Percentiles rank a stretch among this genome's conserved stretches.
These are phyloP conservation scores for Taurulus bubalis DNA, from an alignment of 2,113 vertebrate genomes.

Conservation along the genomic window DNA sequence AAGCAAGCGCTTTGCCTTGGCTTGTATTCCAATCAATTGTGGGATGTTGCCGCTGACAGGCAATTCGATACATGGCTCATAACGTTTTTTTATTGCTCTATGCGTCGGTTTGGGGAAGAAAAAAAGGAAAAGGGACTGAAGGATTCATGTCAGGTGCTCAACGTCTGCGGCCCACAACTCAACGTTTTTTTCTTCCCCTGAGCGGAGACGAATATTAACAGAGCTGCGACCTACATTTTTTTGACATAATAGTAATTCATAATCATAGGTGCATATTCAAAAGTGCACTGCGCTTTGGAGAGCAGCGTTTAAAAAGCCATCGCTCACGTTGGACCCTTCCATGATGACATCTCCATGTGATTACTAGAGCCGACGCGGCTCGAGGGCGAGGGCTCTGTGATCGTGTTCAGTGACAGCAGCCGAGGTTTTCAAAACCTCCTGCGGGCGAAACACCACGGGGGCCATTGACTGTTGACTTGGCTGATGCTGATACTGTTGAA, in stretches of 20 bases:
- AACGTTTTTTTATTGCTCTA: slow-evolving; percentile 42
- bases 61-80: slow-evolving; percentile 52
- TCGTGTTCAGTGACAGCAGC: slow-evolving; percentile 27
- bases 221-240: slow-evolving; percentile 39
- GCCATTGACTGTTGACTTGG: slow-evolving; percentile 62
- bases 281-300: not conserved
- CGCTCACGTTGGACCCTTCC: slow-evolving; percentile 8
- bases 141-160: slow-evolving; percentile 21
- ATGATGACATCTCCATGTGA: slow-evolving; percentile 31
- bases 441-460: slow-evolving; percentile 46
- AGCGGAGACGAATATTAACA: slow-evolving; percentile 23
- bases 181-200: slow-evolving; percentile 5
- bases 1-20: slow-evolving; percentile 41
- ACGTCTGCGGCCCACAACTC: slow-evolving; percentile 14
- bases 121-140: slow-evolving; percentile 20
- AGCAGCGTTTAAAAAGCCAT: slow-evolving; percentile 20
- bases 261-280: slow-evolving; percentile 32
- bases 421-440: slow-evolving; percentile 37
- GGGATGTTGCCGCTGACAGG: slow-evolving; percentile 59
- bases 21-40: slow-evolving; percentile 63
- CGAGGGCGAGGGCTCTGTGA: slow-evolving; percentile 12
- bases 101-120: slow-evolving; percentile 19
- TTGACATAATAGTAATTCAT: slow-evolving; percentile 19
- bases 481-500: slow-evolving; percentile 68
- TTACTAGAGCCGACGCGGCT: slow-evolving; percentile 35